Evolutionary conservation across 2,113 vertebrate species (phyloP).

Genomic region (Siniperca knerii): DNA sequence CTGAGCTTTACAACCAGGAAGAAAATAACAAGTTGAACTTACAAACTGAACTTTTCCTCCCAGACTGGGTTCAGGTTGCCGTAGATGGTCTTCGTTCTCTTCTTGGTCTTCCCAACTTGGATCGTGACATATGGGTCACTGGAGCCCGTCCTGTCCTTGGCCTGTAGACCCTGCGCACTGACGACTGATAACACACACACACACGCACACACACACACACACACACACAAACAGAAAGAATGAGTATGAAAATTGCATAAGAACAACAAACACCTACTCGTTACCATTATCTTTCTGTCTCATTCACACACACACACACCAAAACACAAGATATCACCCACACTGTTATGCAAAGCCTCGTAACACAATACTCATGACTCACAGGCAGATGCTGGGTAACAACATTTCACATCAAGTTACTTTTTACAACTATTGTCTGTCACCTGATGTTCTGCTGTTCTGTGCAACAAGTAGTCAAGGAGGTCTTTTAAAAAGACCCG

Average conservation of each 20-base stretch:
- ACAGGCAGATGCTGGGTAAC: constrained; percentile 54
- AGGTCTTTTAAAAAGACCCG: not conserved
- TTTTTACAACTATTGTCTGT: not conserved
- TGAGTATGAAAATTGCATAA: constrained; percentile 64
- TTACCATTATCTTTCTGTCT: constrained; percentile 29
- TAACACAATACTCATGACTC: constrained; percentile 57
- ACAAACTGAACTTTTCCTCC: constrained; percentile 98
- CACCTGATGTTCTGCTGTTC: not conserved
- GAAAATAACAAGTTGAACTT: constrained; percentile 71
- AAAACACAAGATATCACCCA: constrained; percentile 55
- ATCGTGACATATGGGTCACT: constrained; percentile 98
- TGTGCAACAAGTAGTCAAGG: not conserved
- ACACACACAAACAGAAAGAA: not conserved
- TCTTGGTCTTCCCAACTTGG: constrained; percentile 98
- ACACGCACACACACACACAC: constrained; percentile 20
- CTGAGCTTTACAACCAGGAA: not conserved
- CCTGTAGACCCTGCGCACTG: constrained; percentile 97
- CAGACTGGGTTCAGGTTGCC: constrained; percentile 97
- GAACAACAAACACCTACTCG: constrained; percentile 72
- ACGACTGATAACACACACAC: constrained; percentile 83
- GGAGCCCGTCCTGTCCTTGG: constrained; percentile 97
- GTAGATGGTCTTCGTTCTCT: constrained; percentile 97
- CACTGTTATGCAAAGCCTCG: constrained; percentile 60
- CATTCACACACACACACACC: constrained; percentile 53
- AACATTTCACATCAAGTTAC: constrained; percentile 1